Conservation (phyloP, 2,888 invertebrate genomes). For the Napeogenes sylphis region DNA sequence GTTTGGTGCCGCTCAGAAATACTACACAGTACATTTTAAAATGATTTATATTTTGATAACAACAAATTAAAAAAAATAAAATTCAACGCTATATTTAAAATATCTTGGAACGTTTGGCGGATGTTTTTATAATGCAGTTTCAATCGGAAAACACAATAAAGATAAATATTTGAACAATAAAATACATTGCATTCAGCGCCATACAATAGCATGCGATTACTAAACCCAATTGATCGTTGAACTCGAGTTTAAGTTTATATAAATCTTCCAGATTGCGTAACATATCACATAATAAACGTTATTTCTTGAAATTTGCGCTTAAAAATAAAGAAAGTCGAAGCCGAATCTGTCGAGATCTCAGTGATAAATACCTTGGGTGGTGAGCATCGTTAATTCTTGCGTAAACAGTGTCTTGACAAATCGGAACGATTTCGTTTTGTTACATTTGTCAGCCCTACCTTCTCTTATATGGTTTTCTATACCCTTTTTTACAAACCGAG, state of each 20-base stretch:
- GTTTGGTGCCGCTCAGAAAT: conserved; percentile 10
- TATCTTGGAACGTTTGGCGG: no score
- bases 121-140: no score
- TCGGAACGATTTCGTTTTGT: conserved; percentile 30
- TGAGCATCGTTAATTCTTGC: conserved; percentile 30
- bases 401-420: conserved; percentile 30
- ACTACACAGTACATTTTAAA: background rate
- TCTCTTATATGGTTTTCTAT: background rate
- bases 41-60: background rate
- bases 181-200: no score
- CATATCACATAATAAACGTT: conserved; percentile 20
- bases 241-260: conserved; percentile 5
- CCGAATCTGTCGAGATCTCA: conserved; percentile 33
- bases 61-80: no score
- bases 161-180: no score
- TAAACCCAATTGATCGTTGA: no score
- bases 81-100: no score
- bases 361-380: conserved; percentile 40
- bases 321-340: conserved; percentile 36
- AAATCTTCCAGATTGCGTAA: conserved; percentile 15
- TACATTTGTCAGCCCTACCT: conserved; percentile 16
- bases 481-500: background rate
- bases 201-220: no score
- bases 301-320: conserved; percentile 28
- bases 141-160: no score